These are phyloP conservation scores for Phrynosoma platyrhinos DNA, from an alignment of 2,113 vertebrate genomes.

Conservation along the genomic window DNA sequence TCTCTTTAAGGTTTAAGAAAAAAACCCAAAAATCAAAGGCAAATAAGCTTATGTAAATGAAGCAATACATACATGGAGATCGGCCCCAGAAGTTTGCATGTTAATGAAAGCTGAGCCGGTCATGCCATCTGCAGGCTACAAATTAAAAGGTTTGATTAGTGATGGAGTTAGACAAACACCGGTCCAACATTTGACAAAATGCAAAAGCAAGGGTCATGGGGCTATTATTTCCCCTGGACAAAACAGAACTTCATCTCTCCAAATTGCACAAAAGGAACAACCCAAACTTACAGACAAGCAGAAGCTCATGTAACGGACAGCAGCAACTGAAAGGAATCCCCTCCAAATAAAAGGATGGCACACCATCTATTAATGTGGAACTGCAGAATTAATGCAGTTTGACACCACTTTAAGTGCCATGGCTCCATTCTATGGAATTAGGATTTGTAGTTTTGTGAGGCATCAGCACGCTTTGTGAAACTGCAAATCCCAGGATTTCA, in stretches of 20 bases:
- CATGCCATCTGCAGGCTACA: slow-evolving; percentile 87
- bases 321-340: background rate
- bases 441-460: no score
- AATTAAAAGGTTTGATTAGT: slow-evolving; percentile 82
- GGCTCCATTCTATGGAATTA: no score
- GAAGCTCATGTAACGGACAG: background rate
- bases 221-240: no score
- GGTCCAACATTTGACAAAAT: background rate
- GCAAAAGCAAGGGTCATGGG: slow-evolving; percentile 2
- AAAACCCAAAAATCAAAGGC: background rate
- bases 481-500: no score
- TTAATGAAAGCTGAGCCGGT: slow-evolving; percentile 89
- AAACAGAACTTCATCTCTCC: background rate
- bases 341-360: background rate
- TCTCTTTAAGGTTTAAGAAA: background rate
- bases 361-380: no score
- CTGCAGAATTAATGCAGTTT: no score
- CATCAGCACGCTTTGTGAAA: no score
- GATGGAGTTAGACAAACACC: slow-evolving; percentile 30
- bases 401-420: no score
- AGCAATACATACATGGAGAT: slow-evolving; percentile 90
- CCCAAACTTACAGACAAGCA: background rate
- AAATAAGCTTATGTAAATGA: background rate
- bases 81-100: slow-evolving; percentile 82
- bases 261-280: background rate